Percentiles rank a stretch among this genome's conserved stretches.
Conservation (phyloP, 2,797 vertebrate species). For the Anabas testudineus region DNA sequence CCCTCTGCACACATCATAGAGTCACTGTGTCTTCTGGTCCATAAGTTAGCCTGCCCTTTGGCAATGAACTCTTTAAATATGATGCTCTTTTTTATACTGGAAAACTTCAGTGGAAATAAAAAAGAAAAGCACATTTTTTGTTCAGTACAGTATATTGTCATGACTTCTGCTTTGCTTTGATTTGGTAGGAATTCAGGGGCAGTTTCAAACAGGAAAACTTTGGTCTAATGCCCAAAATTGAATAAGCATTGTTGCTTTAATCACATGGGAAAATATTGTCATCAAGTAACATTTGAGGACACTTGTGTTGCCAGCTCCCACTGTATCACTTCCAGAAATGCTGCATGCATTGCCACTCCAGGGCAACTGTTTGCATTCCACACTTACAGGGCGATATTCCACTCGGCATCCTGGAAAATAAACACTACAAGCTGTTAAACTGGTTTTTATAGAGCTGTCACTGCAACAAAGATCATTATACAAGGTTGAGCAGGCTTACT, state of each 20-base stretch:
- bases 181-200: conserved; percentile 16
- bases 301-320: background rate
- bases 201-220: conserved; percentile 35
- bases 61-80: conserved; percentile 6
- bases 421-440: conserved; percentile 40
- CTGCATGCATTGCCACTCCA: background rate
- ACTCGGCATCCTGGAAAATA: conserved; percentile 29
- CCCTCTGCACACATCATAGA: conserved; percentile 9
- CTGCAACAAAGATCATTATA: background rate
- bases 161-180: conserved; percentile 1
- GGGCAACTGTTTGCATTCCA: conserved; percentile 7
- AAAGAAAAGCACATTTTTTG: background rate
- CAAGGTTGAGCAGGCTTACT: conserved; percentile 3
- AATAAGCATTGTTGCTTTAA: background rate
- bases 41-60: background rate
- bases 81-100: background rate
- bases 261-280: background rate
- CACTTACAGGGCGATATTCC: background rate
- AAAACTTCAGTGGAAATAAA: background rate
- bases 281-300: conserved; percentile 9
- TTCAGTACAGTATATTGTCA: background rate
- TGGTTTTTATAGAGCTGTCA: conserved; percentile 20
- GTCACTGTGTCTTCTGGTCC: conserved; percentile 23
- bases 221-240: conserved; percentile 1
- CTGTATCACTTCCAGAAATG: background rate